These are phyloP conservation scores for Synaphobranchus kaupii DNA, from an alignment of 2,797 vertebrate genomes.

Conservation along the genomic window DNA sequence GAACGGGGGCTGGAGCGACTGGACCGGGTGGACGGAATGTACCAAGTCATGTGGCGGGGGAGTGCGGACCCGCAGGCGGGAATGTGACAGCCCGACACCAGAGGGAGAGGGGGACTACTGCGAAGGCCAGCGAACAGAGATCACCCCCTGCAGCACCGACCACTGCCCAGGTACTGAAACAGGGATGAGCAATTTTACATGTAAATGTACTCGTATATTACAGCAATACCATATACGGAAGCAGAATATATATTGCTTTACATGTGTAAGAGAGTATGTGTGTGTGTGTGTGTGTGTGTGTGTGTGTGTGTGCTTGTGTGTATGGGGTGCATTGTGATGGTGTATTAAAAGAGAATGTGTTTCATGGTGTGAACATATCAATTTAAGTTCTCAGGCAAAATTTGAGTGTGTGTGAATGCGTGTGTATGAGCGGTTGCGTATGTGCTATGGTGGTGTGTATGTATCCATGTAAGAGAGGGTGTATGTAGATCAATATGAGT, in stretches of 20 bases:
- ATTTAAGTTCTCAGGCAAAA: too few species aligned
- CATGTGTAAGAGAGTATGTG: not conserved
- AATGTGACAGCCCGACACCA: conserved; percentile 76
- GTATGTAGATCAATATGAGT: not conserved
- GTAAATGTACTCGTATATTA: not conserved
- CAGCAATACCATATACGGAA: not conserved
- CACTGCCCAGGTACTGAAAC: conserved; percentile 76
- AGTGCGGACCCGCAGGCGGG: conserved; percentile 70
- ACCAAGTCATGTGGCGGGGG: conserved; percentile 85
- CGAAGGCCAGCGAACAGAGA: conserved; percentile 76
- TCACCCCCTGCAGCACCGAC: conserved; percentile 68
- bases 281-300: not conserved
- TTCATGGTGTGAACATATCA: not conserved
- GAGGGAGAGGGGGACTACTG: conserved; percentile 80
- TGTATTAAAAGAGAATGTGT: not conserved
- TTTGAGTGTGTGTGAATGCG: not conserved
- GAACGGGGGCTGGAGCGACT: conserved; percentile 76
- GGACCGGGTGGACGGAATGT: conserved; percentile 82
- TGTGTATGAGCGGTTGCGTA: not conserved
- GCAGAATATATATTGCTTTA: not conserved
- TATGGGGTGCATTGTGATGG: not conserved
- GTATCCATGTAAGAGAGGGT: not conserved
- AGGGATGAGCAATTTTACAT: not conserved
- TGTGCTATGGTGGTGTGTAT: not conserved
- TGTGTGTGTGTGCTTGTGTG: not conserved